A percentile compares a stretch with the other conserved stretches of the same genome.
Evolutionary conservation across 1,140 invertebrate genomes (phyloP).

Genomic region (Paraescarpia echinospica): DNA sequence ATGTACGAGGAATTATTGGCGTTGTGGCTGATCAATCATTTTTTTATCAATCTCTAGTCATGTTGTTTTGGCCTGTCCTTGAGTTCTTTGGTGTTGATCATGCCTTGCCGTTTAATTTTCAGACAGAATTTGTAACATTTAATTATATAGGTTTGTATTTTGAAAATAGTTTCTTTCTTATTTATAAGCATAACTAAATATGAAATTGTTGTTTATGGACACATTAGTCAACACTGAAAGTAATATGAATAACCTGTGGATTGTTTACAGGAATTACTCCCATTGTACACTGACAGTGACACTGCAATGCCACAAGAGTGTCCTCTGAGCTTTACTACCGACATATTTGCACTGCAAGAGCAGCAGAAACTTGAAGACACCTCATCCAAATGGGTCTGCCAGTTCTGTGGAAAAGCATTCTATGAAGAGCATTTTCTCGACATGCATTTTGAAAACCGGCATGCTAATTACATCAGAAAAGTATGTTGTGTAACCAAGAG

Average conservation of each 20-base stretch:
- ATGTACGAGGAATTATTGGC: no score
- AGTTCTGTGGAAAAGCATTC: constrained; percentile 89
- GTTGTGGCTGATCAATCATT: no score
- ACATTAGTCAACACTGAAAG: neutral
- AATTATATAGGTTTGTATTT: no score
- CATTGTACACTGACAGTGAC: constrained; percentile 82
- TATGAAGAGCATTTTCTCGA: constrained; percentile 85
- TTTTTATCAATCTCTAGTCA: no score
- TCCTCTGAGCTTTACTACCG: constrained; percentile 82
- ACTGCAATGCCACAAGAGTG: constrained; percentile 82
- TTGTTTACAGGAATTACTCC: constrained; percentile 76
- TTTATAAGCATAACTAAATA: neutral
- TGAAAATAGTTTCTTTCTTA: neutral
- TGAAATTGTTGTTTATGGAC: neutral
- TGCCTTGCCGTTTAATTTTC: no score
- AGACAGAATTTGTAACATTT: no score
- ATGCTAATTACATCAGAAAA: constrained; percentile 71
- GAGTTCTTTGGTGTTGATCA: no score
- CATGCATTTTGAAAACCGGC: constrained; percentile 85
- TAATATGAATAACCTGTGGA: neutral
- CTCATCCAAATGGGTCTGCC: constrained; percentile 84
- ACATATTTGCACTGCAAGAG: constrained; percentile 84
- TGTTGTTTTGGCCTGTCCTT: no score
- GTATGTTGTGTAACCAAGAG: neutral
- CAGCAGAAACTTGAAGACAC: constrained; percentile 45